Evolutionary conservation across 2,888 invertebrate genomes (phyloP).

Genomic region (Amblyjoppa proteus): DNA sequence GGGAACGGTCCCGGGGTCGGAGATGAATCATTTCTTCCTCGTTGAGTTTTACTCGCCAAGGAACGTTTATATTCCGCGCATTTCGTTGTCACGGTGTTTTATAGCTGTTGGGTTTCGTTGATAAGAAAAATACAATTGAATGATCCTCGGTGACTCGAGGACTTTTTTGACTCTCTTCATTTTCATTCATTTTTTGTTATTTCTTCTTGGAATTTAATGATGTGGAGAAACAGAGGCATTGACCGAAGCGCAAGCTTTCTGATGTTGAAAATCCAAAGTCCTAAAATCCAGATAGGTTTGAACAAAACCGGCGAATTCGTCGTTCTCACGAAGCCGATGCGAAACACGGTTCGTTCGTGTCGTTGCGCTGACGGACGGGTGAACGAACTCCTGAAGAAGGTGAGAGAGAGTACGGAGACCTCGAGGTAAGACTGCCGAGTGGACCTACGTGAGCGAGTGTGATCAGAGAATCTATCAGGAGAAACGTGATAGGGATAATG

Average conservation of each 20-base stretch:
- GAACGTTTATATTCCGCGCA: not conserved
- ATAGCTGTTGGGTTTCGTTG: not conserved
- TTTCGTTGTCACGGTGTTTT: not conserved
- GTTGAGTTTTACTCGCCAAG: not conserved
- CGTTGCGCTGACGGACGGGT: slow-evolving; percentile 33
- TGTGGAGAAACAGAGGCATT: too few relatives aligned
- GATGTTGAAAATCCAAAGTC: not conserved
- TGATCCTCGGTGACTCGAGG: not conserved
- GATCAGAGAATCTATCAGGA: slow-evolving; percentile 54
- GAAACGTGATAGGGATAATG: slow-evolving; percentile 61
- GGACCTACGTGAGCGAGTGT: slow-evolving; percentile 23
- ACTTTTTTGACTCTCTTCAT: not conserved
- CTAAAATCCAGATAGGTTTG: not conserved
- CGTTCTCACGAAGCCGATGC: not conserved
- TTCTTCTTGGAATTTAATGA: not conserved
- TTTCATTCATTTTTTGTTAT: not conserved
- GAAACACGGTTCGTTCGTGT: not conserved
- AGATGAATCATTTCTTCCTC: slow-evolving; percentile 54
- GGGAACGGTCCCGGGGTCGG: slow-evolving; percentile 38
- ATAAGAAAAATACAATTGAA: not conserved
- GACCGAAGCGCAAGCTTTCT: not conserved
- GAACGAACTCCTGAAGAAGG: slow-evolving; percentile 56
- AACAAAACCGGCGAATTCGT: not conserved
- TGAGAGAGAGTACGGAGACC: slow-evolving; percentile 14
- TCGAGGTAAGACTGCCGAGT: slow-evolving; percentile 21